Evolutionary conservation across 37 sponge, comb jelly and placozoan species (phyloP).

Genomic region (Oopsacas minuta): DNA sequence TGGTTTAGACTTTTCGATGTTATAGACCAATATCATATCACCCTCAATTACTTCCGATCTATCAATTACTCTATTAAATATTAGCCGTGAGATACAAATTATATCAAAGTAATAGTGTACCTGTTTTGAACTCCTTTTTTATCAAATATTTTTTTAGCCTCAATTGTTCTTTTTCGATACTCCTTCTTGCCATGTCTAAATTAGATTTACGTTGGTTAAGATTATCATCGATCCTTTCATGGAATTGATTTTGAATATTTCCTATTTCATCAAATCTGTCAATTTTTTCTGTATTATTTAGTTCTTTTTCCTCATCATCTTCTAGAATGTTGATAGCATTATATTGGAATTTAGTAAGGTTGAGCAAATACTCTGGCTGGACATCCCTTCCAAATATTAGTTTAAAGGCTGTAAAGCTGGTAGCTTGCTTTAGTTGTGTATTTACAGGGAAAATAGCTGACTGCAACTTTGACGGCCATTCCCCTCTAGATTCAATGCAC

Average conservation of each 20-base stretch:
- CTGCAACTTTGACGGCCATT: neutral
- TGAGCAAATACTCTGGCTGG: neutral
- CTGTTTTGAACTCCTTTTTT: neutral
- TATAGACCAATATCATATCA: neutral
- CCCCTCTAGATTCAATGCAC: neutral
- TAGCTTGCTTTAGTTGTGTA: neutral
- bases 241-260: neutral
- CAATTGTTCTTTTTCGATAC: neutral
- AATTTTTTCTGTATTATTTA: neutral
- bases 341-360: neutral
- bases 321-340: neutral
- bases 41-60: slow-evolving; percentile 6
- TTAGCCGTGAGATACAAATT: neutral
- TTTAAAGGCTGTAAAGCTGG: neutral
- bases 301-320: neutral
- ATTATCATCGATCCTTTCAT: neutral
- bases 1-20: neutral
- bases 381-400: neutral
- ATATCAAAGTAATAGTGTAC: neutral
- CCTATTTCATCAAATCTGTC: neutral
- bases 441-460: neutral
- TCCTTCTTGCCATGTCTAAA: neutral
- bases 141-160: neutral
- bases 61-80: neutral
- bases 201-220: neutral